Base-by-base conservation (phyloP, 1,140 invertebrate species). In the Conus ventricosus region DNA sequence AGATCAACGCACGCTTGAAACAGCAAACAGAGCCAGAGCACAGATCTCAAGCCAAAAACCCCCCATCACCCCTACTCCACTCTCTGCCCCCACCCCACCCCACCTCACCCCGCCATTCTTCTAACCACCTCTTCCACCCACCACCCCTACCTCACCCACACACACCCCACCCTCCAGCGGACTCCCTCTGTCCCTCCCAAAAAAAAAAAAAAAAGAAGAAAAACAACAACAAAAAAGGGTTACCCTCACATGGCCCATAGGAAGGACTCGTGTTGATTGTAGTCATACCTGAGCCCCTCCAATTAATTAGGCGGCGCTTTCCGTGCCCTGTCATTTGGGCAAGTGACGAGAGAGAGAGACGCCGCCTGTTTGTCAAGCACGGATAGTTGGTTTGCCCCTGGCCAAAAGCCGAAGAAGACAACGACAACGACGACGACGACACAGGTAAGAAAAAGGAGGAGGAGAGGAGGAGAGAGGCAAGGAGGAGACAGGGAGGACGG, bases 261-360 rank as follows among this genome's bases (percentile, higher is more conserved):
- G 82, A 39, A 54, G 55, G 11, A 55, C 23, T 54, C 20, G 57
- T 25, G 55, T 78, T 78, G 76, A 78, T 54, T 23, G 27, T 17
- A 81, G 80, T 81, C 51, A 53, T 81, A 81, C 80, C 80, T 81
- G 39, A 23, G 39, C 80, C 80, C 39, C 80, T 17, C 25, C 80
- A 39, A 81, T 81, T 81, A 81, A 81, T 81, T 81, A 81, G 27
- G 80, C 51, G 67, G 13, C 23, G 80, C 39, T 51, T 81, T 81
- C 39, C 51, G 7, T 5, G 27, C 51, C 80, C 80, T 54, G 20
- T 81, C 8, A 54, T 54, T 81, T 81, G 6, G 10, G 25, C 76
- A 11, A 51, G 25, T 78, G 76, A 78, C 25, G 76, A 78, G 25
- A 81, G 17, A 54, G 39, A 39, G 39, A 39, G 39, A 39, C 80